Base-by-base conservation (phyloP, 2,888 invertebrate genomes). In the Kryphioiulus occultus region DNA sequence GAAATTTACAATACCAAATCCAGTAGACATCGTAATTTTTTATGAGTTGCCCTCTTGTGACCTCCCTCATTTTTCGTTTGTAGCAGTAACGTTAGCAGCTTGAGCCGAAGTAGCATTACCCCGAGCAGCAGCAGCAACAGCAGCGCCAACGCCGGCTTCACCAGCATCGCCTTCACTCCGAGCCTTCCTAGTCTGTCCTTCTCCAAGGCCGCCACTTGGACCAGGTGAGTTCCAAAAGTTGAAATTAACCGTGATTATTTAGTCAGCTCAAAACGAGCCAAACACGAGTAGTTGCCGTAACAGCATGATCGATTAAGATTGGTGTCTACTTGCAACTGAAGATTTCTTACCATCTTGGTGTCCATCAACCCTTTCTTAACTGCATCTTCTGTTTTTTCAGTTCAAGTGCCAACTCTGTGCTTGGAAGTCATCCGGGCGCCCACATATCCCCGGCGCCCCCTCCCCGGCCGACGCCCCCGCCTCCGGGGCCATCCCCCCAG, bases 31-130 rank as follows among this genome's bases (percentile, higher is more conserved):
- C 32, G n/a, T 2, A 1, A 15, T 32, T 35, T 30, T 0, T 15
- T 22, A n/a, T n/a, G 32, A 17, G 32, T 83, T 26, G 26, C 83
- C 83, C 1, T n/a, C n/a, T n/a, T 59, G n/a, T 59, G 59, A 59
- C 59, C 59, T 59, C 59, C 7, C n/a, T 22, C 59, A 17, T n/a
- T 59, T 78, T 78, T 90, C 90, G 88, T 89, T 92, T 93, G 90
- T 93, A 95, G 94, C 94, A 96, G 96, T 93, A 96, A 95, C 93
- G 95, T 96, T 91, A 96, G 95, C 93, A 96, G 95, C 92, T 93
- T 96, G 91, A 96, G 96, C 90, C 94, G 96, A 91, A 93, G 94
- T 91, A 95, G 95, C 91, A 92, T 94, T 90, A 94, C 95, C 89
- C 93, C 94, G 42, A 88, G 89, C 87, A 89, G 89, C 53, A 83